Evolutionary conservation across 2,113 vertebrate species (phyloP), one percentile per base, ranked within the genome.

Genomic region (Sturnus vulgaris): DNA sequence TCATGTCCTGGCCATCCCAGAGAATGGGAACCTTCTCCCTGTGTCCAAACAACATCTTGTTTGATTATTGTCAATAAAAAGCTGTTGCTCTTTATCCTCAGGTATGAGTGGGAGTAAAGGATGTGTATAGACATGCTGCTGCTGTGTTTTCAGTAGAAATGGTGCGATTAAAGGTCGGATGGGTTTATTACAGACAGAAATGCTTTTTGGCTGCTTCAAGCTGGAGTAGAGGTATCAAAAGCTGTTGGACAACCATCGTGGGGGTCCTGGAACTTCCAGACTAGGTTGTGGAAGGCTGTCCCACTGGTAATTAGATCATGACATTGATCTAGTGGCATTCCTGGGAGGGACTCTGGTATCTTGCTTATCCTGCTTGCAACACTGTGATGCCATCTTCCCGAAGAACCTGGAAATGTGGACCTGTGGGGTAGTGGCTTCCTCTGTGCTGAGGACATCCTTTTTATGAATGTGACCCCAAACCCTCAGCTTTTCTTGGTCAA

Each of bases 311-410:
- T 55, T 49, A 24, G 31, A 40, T 92, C 14, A 6, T 2, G 6
- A 11, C 35, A 23, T 31, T 5, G 11, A 57, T 66, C 47, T 35
- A 31, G 47, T 37, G 59, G 19, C 2, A 1, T 47, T 80, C 14
- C 46, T 59, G n/a, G 14, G 21, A 21, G 40, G 12, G 24, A 30
- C 5, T 55, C 30, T 47, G 63, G 11, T 66, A 19, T 79, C 20
- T 25, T 72, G 25, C 30, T 50, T 81, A 55, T 69, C 22, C 37
- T 35, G 4, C 11, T 52, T 83, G 24, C 52, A 82, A 3, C 7
- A 3, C 18, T 27, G n/a, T 60, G 61, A 35, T 15, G 27, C 22
- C 0, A 0, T 23, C 14, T 31, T 92, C 61, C 47, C 19, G 4
- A 53, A 42, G 31, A 76, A 39, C 24, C 20, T 61, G 47, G 16